Conservation (phyloP, 2,797 vertebrate species). For the Chaetophractus vellerosus region DNA sequence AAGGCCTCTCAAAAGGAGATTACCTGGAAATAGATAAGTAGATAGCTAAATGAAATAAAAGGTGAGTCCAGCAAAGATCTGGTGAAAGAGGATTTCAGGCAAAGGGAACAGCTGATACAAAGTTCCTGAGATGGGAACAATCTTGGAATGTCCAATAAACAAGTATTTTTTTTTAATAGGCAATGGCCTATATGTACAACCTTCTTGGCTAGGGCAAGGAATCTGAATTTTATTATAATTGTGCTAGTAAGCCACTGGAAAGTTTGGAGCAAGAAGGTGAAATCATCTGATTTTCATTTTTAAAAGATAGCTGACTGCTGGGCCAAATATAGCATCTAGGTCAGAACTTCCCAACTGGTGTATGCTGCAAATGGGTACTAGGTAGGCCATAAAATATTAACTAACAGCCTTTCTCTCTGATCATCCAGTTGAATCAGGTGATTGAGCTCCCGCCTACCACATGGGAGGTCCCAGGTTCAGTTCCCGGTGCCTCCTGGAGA, state of each 20-base stretch:
- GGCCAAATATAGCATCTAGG: not conserved
- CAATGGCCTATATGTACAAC: not conserved
- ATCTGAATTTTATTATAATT: not conserved
- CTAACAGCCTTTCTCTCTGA: not conserved
- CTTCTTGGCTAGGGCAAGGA: not conserved
- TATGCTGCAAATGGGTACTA: not conserved
- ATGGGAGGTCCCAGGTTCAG: no score
- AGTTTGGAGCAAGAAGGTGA: not conserved
- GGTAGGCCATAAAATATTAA: not conserved
- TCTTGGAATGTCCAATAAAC: not conserved
- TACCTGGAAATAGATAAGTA: not conserved
- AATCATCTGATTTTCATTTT: conserved; percentile 24
- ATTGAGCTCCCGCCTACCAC: no score
- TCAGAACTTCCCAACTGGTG: not conserved
- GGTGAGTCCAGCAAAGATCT: not conserved
- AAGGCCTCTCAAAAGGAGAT: not conserved
- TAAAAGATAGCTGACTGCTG: not conserved
- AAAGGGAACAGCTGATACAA: no score
- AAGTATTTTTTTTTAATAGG: not conserved
- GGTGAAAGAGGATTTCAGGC: not conserved
- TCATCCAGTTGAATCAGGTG: not conserved
- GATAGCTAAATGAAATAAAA: not conserved
- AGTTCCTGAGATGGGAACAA: not conserved
- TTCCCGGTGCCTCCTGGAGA: no score
- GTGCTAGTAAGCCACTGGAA: not conserved